Evolutionary conservation across 2,888 invertebrate species (phyloP), one percentile per base, ranked within the genome.

Genomic region (Andrena praecox): DNA sequence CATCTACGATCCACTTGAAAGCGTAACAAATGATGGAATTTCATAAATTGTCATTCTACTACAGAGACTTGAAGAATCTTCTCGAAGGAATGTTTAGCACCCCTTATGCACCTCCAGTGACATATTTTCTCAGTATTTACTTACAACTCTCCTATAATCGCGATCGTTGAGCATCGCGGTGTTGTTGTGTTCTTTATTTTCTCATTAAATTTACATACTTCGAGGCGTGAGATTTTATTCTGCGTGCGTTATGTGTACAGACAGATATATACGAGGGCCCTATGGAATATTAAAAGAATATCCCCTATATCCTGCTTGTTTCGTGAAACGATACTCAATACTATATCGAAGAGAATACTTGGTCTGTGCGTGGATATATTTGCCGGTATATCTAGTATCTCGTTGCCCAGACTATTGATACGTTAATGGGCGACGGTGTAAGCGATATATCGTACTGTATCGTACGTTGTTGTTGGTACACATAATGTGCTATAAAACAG

Each of bases 181-280:
- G 67, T 73, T 68, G n/a, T 75, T 50, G 62, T 62, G 48, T 54
- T 72, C 48, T 70, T 33, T 68, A 20, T 31, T 29, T 62, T 69
- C 56, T 35, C 8, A 31, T 69, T 48, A 6, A 52, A 6, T 69
- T 59, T 60, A 35, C n/a, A 4, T 29, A n/a, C 60, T 80, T 31
- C 31, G 48, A 67, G 33, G 50, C 12, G 31, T 16, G 29, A 73
- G 24, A 74, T 31, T 70, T 70, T 74, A 63, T 8, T 63, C 59
- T 48, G 7, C 52, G 62, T 76, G 62, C 79, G 79, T 84, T 84
- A 73, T 77, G 79, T 82, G 84, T 82, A 76, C 79, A 72, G 27
- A 16, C 66, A 56, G 35, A 56, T 54, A 50, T n/a, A 56, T 24
- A n/a, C 20, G 54, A 69, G 60, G 31, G 10, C 59, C 60, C 20